These are phyloP conservation scores for Eupithecia centaureata DNA, from an alignment of 2,888 invertebrate genomes.

Conservation along the genomic window DNA sequence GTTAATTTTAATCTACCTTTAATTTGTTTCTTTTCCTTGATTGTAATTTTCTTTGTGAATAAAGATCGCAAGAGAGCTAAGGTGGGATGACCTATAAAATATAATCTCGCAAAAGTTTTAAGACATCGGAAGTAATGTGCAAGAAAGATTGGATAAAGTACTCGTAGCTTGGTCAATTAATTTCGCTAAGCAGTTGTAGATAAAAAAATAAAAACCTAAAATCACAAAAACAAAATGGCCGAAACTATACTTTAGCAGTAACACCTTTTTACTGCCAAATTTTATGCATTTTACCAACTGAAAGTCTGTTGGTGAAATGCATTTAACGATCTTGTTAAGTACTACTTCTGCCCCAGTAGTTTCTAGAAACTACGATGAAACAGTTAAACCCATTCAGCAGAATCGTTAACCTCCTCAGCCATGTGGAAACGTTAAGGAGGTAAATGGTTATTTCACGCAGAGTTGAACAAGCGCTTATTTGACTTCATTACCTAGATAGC, in stretches of 20 bases:
- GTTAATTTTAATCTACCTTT: no score
- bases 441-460: constrained; percentile 50
- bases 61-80: no score
- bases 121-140: no score
- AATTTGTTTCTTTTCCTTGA: no score
- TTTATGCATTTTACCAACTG: not conserved
- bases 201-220: not conserved
- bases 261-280: not conserved
- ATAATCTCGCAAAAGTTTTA: no score
- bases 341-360: not conserved
- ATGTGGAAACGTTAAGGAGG: constrained; percentile 39
- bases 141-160: no score
- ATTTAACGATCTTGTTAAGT: not conserved
- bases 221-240: not conserved
- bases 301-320: not conserved
- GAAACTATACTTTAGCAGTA: not conserved
- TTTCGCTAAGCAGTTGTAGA: not conserved
- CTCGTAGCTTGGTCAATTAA: no score
- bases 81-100: no score
- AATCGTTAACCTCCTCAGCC: constrained; percentile 15
- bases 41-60: no score
- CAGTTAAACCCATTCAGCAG: constrained; percentile 1
- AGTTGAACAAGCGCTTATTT: constrained; percentile 40
- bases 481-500: constrained; percentile 5
- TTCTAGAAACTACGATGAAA: not conserved